These are phyloP conservation scores for Lathronympha strigana DNA, from an alignment of 2,888 invertebrate genomes.

Conservation along the genomic window DNA sequence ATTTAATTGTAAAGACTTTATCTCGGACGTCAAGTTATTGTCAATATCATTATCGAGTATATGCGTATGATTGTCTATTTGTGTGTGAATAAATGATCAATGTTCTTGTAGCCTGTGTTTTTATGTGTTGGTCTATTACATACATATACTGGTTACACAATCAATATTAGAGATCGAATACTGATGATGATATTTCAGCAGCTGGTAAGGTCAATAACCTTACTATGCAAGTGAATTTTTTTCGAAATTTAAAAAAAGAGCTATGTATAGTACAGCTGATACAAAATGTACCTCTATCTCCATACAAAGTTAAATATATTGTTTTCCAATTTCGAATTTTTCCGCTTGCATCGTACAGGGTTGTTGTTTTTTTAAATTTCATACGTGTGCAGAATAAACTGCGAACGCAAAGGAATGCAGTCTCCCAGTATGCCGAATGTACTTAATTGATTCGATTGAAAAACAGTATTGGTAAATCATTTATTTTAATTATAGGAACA, in stretches of 20 bases:
- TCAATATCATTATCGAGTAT: background rate
- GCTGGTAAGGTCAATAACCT: too few relatives aligned
- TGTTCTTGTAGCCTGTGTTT: background rate
- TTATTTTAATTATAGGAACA: slow-evolving; percentile 24
- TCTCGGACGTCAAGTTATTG: slow-evolving; percentile 3
- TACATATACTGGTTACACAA: too few relatives aligned
- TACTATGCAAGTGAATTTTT: too few relatives aligned
- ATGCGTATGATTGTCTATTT: background rate
- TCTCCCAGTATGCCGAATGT: background rate
- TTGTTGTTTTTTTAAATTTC: background rate
- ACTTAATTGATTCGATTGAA: slow-evolving; percentile 23
- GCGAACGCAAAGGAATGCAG: slow-evolving; percentile 6
- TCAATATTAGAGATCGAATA: background rate
- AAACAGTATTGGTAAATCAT: slow-evolving; percentile 22
- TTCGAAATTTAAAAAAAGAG: too few relatives aligned
- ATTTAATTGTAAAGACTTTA: slow-evolving; percentile 23
- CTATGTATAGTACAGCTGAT: too few relatives aligned
- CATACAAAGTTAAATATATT: too few relatives aligned
- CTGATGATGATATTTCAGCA: background rate
- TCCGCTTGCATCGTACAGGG: too few relatives aligned
- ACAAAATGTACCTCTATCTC: too few relatives aligned
- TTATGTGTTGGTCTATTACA: background rate
- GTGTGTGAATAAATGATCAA: background rate
- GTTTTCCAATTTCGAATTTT: too few relatives aligned
- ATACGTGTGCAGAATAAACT: slow-evolving; percentile 14